These are phyloP conservation scores for Chlorops oryzae DNA, from an alignment of 1,140 invertebrate genomes.

Conservation along the genomic window DNA sequence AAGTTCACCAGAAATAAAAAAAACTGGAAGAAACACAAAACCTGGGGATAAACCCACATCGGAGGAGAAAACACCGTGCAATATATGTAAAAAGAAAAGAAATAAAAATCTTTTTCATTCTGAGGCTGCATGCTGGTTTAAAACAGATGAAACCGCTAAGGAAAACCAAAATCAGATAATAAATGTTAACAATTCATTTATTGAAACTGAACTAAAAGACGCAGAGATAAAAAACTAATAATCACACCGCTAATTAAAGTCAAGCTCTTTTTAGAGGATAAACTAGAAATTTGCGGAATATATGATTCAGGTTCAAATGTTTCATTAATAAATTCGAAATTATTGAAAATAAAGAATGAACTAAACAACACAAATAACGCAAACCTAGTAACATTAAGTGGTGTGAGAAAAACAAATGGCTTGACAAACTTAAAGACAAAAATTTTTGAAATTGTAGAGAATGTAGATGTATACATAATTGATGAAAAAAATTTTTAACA, in stretches of 20 bases:
- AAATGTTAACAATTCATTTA: background rate
- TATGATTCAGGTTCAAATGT: no score
- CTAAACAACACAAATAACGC: conserved; percentile 1
- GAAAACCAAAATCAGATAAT: background rate
- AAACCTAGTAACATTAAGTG: conserved; percentile 32
- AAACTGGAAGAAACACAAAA: background rate
- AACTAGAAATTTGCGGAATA: conserved; percentile 22
- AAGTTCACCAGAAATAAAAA: no score
- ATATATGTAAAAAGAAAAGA: no score
- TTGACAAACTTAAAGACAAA: no score
- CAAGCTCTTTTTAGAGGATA: conserved; percentile 30
- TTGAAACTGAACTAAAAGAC: background rate
- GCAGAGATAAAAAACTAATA: conserved; percentile 32
- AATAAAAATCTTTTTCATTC: background rate
- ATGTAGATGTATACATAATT: no score
- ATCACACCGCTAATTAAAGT: conserved; percentile 38
- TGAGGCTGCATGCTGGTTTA: no score
- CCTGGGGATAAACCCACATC: conserved; percentile 6
- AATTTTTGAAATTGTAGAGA: no score
- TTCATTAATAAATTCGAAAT: conserved; percentile 33
- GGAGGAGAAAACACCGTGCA: conserved; percentile 16
- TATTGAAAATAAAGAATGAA: conserved; percentile 25
- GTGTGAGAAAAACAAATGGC: no score
- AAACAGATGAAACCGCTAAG: no score
- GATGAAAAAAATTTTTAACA: conserved; percentile 21